Base-by-base conservation (phyloP, 2,797 vertebrate genomes). In the Spea hammondii region DNA sequence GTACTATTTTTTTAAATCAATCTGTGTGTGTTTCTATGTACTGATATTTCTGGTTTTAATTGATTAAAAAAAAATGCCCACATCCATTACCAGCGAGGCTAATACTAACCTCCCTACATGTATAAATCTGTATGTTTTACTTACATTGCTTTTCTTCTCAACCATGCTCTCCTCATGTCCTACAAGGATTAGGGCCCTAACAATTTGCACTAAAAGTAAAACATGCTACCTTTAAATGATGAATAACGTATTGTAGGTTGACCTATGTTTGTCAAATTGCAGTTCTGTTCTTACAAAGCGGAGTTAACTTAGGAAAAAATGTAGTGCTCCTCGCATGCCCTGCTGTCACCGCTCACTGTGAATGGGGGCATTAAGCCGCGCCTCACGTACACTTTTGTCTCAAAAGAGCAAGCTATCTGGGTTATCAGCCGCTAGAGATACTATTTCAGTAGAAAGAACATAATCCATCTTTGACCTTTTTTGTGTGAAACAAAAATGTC, bases 281-380 rank as follows among this genome's bases (percentile, higher is more conserved):
- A 82, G 83, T 86, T 76, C 70, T 79, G 74, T 67, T 70, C 77
- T 85, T 75, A 75, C 53, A 72, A 80, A 71, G 77, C 82, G 84
- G 83, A 69, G 60, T 80, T 70, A 78, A 59, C 72, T 68, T 78
- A 71, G 80, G 64, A 76, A 79, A 8, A 86, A 86, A 88, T 83
- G 11, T n/a, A 0, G 6, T 67, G 76, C 68, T 60, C 68, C 72
- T 17, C 74, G 46, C 10, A 9, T 14, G 32, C 60, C 80, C 65
- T 57, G 47, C 75, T 83, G 72, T 84, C 81, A 81, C 79, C 81
- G 71, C 74, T 84, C 86, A 17, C 64, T 79, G 83, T 91, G 87
- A 91, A 90, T 83, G 86, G 91, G 87, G 88, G 82, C 88, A 86
- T 85, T 57, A 50, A 84, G 79, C 84, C 87, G 85, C 74, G 84